These are phyloP conservation scores for Limonius californicus DNA, from an alignment of 1,140 invertebrate species.

Conservation along the genomic window DNA sequence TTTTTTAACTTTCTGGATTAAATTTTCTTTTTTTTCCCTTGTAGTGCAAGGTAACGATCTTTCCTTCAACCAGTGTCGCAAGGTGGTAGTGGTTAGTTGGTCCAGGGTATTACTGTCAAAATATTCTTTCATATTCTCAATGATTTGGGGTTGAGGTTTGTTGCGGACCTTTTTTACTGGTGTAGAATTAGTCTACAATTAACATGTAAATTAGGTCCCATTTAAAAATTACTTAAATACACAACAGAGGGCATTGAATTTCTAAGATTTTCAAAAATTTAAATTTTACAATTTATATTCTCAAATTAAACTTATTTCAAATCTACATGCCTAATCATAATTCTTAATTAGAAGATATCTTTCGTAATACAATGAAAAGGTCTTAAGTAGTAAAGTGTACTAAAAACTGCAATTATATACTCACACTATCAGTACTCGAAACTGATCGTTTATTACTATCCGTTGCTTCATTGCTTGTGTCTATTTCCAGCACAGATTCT, in stretches of 20 bases:
- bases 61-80: slow-evolving; percentile 22
- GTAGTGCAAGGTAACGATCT: slow-evolving; percentile 20
- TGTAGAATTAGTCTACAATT: not conserved
- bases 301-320: no score
- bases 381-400: no score
- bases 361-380: no score
- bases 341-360: no score
- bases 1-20: slow-evolving; percentile 22
- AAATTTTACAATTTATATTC: no score
- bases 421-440: not conserved
- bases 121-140: slow-evolving; percentile 26
- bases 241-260: no score
- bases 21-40: slow-evolving; percentile 22
- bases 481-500: slow-evolving; percentile 18
- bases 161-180: slow-evolving; percentile 18
- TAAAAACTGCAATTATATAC: no score
- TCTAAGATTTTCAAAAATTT: no score
- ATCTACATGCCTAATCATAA: no score
- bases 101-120: slow-evolving; percentile 18
- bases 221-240: no score
- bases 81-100: slow-evolving; percentile 19
- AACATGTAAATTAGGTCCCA: not conserved
- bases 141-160: slow-evolving; percentile 22
- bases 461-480: not conserved
- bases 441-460: not conserved